Percentiles rank a stretch among this genome's conserved stretches.
Conservation (phyloP, 1,140 invertebrate species). For the Bombus turneri region DNA sequence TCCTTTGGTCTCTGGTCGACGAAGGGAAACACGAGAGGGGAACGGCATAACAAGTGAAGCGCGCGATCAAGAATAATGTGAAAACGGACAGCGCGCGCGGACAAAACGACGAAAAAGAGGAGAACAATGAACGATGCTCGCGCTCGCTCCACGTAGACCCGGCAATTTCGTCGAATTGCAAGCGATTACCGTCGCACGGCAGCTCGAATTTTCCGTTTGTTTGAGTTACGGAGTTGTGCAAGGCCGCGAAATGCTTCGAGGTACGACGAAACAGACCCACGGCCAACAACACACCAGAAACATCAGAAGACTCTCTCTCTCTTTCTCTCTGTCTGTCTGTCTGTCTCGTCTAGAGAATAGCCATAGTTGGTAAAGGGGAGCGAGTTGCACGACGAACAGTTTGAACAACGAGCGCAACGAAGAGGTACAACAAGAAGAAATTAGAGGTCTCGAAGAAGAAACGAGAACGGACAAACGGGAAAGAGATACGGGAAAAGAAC, state of each 20-base stretch:
- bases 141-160: slow-evolving; percentile 39
- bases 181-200: slow-evolving; percentile 57
- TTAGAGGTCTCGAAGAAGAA: slow-evolving; percentile 8
- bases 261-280: slow-evolving; percentile 1
- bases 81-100: slow-evolving; percentile 26
- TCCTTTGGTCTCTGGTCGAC: not conserved
- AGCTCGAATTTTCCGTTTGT: slow-evolving; percentile 68
- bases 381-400: not conserved
- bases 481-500: slow-evolving; percentile 4
- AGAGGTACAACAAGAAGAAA: slow-evolving; percentile 17
- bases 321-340: not conserved
- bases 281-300: not conserved
- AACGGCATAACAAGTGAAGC: not conserved
- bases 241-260: slow-evolving; percentile 32
- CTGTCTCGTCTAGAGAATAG: not conserved
- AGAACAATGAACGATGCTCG: slow-evolving; percentile 43
- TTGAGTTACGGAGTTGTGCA: slow-evolving; percentile 62
- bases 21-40: too few relatives aligned
- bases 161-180: slow-evolving; percentile 65
- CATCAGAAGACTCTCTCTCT: not conserved
- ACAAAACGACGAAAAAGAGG: slow-evolving; percentile 38
- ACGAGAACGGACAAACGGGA: too few relatives aligned
- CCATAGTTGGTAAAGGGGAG: not conserved
- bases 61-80: slow-evolving; percentile 56
- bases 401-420: not conserved